Percentiles rank a stretch among this genome's conserved stretches.
Conservation (phyloP, 2,113 vertebrate species). For the Tychaedon coryphoeus region DNA sequence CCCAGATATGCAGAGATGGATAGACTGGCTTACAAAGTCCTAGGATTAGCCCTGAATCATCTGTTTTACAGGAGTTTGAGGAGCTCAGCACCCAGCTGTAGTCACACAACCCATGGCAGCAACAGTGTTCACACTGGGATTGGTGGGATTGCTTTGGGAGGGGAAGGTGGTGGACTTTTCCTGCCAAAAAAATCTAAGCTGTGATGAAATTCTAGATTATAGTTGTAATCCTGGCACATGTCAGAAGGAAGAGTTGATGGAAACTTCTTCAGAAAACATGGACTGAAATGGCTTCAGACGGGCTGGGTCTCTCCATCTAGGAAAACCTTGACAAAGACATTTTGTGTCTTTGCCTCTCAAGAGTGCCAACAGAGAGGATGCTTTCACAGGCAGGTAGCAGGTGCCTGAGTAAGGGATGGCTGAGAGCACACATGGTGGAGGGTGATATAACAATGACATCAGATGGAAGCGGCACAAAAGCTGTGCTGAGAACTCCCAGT, state of each 20-base stretch:
- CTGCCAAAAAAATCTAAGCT: background rate
- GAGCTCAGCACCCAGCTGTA: background rate
- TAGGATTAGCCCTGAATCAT: background rate
- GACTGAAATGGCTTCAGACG: background rate
- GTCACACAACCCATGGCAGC: background rate
- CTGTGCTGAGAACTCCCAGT: background rate
- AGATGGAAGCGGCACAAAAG: rapidly evolving
- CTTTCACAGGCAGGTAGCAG: background rate
- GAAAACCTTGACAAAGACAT: background rate
- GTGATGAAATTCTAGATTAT: background rate
- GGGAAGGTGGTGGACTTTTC: background rate
- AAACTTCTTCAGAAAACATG: background rate
- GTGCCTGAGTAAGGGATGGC: background rate
- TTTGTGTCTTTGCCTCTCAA: background rate
- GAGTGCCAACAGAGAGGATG: rapidly evolving
- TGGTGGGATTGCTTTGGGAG: background rate
- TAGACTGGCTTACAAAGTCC: background rate
- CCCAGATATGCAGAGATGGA: background rate
- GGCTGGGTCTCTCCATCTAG: background rate
- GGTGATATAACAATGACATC: background rate
- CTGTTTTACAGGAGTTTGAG: background rate
- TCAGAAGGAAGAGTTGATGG: background rate
- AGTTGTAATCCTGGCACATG: background rate
- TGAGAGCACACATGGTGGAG: background rate
- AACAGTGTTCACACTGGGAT: background rate